Base-by-base conservation (phyloP, 2,113 vertebrate species). In the Melanerpes formicivorus region DNA sequence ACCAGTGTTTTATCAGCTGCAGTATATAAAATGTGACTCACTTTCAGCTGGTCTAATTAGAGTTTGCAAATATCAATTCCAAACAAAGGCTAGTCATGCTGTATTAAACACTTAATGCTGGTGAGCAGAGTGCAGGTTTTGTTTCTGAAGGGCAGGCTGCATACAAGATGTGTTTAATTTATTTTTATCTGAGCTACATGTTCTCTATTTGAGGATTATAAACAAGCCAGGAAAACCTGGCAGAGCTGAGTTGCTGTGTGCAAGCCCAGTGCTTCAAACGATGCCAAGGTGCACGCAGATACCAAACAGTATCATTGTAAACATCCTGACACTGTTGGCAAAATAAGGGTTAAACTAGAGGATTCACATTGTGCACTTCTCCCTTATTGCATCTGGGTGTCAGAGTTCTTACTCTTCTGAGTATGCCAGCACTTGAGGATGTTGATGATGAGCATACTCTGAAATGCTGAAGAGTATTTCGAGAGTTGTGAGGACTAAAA, bases 401-500 rank as follows among this genome's bases (percentile, higher is more conserved):
- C 4, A 14, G n/a, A n/a, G 16, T 78, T 92, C 86, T 93, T 94
- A 26, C 34, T 80, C 75, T 94, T 17, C 14, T 34, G 80, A 30
- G 16, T 22, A 42, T n/a, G 32, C 55, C 55, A 89, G 19, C 15
- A 48, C 55, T 84, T 71, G 63, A 72, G 32, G 50, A 32, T 66
- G 37, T 4, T 81, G 26, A 32, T 84, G 37, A 59, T 14, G 30
- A 79, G 32, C 37, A 6, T n/a, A 14, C 30, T 65, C 8, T 80
- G 90, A 97, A 96, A 93, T 77, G 54, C 15, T 86, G 78, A 50
- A 70, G n/a, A 80, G 58, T 96, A 82, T 78, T 96, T 95, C 95
- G 64, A 95, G 86, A 91, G n/a, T 87, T 90, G 92, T 92, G 84
- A 93, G 84, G 55, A 82, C 58, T 90, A 85, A 69, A 25, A 93